Evolutionary conservation across 2,888 invertebrate genomes (phyloP).

Genomic region (Pocota personata): DNA sequence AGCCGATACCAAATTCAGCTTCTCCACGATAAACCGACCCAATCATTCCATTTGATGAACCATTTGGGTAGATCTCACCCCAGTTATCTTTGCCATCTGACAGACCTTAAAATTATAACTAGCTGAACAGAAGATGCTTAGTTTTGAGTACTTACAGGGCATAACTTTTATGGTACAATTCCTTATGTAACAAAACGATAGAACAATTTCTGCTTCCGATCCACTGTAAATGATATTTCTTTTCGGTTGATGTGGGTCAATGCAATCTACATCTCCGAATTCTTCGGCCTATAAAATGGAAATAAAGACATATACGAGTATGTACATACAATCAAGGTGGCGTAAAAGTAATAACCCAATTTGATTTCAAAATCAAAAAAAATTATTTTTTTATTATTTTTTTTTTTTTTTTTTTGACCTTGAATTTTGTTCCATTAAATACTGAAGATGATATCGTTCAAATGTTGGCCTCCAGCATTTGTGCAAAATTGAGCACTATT

Average conservation of each 20-base stretch:
- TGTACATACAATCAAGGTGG: too few species aligned
- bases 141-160: slow-evolving; percentile 78
- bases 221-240: slow-evolving; percentile 78
- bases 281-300: slow-evolving; percentile 76
- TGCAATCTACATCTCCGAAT: slow-evolving; percentile 78
- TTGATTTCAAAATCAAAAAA: too few species aligned
- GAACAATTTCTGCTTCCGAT: slow-evolving; percentile 79
- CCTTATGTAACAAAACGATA: slow-evolving; percentile 78
- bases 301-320: too few species aligned
- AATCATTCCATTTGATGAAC: slow-evolving; percentile 79
- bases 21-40: slow-evolving; percentile 79
- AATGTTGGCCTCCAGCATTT: too few species aligned
- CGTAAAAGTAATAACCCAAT: too few species aligned
- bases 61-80: slow-evolving; percentile 80
- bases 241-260: slow-evolving; percentile 75
- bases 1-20: slow-evolving; percentile 80
- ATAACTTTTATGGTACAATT: slow-evolving; percentile 79
- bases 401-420: too few species aligned
- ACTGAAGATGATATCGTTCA: too few species aligned
- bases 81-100: slow-evolving; percentile 80
- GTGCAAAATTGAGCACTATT: too few species aligned
- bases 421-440: too few species aligned
- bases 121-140: neutral
- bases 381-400: too few species aligned
- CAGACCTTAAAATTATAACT: neutral